Evolutionary conservation across 2,888 invertebrate species (phyloP).

Genomic region (Dryadula phaetusa): DNA sequence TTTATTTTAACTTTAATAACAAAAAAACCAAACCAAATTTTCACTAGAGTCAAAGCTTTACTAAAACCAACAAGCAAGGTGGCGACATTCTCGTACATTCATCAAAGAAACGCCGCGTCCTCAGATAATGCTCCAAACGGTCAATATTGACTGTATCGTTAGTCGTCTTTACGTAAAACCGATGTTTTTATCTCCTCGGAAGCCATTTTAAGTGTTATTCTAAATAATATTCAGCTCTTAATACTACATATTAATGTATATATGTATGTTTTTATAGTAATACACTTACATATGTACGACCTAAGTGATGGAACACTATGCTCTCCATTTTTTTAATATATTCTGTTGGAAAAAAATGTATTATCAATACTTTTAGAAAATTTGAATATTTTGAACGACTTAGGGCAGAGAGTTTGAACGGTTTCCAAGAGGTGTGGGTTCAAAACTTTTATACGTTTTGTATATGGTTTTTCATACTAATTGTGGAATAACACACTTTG

Average conservation of each 20-base stretch:
- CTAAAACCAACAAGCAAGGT: conserved; percentile 59
- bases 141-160: conserved; percentile 82
- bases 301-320: no score
- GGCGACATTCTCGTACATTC: conserved; percentile 60
- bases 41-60: background rate
- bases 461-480: no score
- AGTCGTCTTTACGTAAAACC: conserved; percentile 48
- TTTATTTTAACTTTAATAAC: background rate
- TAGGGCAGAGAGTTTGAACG: no score
- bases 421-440: no score
- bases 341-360: no score
- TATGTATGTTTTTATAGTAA: no score
- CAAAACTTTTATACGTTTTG: no score
- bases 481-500: no score
- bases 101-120: conserved; percentile 69
- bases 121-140: conserved; percentile 74
- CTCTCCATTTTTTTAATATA: no score
- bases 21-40: background rate
- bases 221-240: background rate
- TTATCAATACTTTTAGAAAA: no score
- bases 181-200: conserved; percentile 28
- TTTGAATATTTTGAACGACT: no score
- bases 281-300: no score
- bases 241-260: background rate
- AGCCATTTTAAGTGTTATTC: conserved; percentile 22